Evolutionary conservation across 2,797 vertebrate genomes (phyloP).

Genomic region (Notolepis coatsorum): DNA sequence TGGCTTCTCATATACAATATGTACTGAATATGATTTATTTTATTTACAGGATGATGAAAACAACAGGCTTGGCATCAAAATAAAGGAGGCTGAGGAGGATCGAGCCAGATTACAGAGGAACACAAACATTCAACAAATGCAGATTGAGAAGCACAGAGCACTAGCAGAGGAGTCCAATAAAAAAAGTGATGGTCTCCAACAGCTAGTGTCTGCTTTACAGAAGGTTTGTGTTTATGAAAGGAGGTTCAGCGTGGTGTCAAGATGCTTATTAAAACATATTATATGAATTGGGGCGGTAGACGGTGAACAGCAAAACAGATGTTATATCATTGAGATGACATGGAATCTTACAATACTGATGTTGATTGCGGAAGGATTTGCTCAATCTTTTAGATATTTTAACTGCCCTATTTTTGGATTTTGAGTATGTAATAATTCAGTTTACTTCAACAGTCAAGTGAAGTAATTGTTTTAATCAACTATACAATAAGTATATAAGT

Average conservation of each 20-base stretch:
- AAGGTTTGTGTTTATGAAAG: slow-evolving; percentile 79
- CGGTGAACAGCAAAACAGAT: slow-evolving; percentile 1
- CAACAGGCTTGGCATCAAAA: slow-evolving; percentile 75
- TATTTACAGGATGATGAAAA: slow-evolving; percentile 90
- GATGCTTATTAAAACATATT: not conserved
- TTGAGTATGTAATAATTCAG: no score
- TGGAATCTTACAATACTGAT: no score
- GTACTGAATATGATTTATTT: not conserved
- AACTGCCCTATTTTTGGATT: no score
- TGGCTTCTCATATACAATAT: no score
- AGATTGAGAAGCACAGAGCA: slow-evolving; percentile 88
- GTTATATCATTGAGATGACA: no score
- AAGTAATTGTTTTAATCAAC: no score
- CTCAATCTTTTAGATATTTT: no score
- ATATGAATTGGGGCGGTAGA: not conserved
- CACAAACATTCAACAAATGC: slow-evolving; percentile 82
- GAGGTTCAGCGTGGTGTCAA: not conserved
- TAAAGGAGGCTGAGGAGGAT: slow-evolving; percentile 89
- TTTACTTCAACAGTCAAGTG: no score
- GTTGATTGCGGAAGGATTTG: no score
- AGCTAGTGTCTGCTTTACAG: slow-evolving; percentile 82
- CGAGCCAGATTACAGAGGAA: slow-evolving; percentile 82
- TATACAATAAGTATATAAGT: no score
- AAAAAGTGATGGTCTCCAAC: slow-evolving; percentile 85
- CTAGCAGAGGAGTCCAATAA: slow-evolving; percentile 85